Percentiles rank a stretch among this genome's conserved stretches.
These are phyloP conservation scores for Apis florea DNA, from an alignment of 1,140 invertebrate genomes.

Conservation along the genomic window DNA sequence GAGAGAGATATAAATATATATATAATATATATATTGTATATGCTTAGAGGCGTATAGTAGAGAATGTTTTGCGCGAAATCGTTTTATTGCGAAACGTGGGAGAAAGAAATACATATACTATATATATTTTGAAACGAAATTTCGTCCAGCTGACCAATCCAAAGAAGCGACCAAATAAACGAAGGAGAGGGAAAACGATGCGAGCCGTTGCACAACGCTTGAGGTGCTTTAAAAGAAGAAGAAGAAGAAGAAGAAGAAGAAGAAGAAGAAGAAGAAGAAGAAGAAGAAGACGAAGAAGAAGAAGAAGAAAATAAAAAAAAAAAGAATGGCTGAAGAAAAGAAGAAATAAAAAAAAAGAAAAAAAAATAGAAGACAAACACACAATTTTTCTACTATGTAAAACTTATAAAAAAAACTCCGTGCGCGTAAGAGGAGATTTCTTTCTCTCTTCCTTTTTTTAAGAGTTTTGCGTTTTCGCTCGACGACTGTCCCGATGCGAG, in stretches of 20 bases:
- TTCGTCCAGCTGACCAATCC: conserved; percentile 81
- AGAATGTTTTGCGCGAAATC: conserved; percentile 19
- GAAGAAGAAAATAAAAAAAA: not conserved
- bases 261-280: not conserved
- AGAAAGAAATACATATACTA: conserved; percentile 56
- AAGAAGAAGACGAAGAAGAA: too few relatives aligned
- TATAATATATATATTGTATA: conserved; percentile 31
- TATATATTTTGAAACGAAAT: conserved; percentile 69
- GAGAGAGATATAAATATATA: conserved; percentile 30
- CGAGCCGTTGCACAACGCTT: conserved; percentile 74
- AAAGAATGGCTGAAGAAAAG: not conserved
- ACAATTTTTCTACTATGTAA: conserved; percentile 58
- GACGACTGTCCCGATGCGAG: conserved; percentile 57
- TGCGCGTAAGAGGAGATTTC: conserved; percentile 26
- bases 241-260: not conserved
- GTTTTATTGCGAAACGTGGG: conserved; percentile 20
- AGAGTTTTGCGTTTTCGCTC: conserved; percentile 47
- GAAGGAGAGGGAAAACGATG: conserved; percentile 73
- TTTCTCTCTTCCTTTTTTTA: conserved; percentile 45
- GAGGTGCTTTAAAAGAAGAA: conserved; percentile 62
- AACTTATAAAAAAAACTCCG: conserved; percentile 21
- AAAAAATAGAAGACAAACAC: not conserved
- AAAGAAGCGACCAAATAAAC: conserved; percentile 81
- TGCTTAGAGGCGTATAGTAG: conserved; percentile 22
- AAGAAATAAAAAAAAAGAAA: not conserved